phyloP scores from a whole-genome alignment of 2,113 vertebrate genomes.

The Tretioscincus oriximinensis region DNA sequence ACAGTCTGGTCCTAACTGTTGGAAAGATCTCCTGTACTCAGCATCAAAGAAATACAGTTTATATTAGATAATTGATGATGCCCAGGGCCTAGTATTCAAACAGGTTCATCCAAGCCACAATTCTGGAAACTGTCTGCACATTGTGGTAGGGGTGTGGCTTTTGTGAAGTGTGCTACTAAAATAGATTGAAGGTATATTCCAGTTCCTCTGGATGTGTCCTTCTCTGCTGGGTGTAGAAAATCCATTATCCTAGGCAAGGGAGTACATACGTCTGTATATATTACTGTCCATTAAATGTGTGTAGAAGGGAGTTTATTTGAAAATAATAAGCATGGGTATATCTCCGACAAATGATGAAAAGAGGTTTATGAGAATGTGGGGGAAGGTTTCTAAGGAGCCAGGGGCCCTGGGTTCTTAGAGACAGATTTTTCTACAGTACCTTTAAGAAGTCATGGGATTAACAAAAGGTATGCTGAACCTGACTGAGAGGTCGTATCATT shows the following conservation, averaged over 20 bases:
- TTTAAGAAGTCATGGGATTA: neutral
- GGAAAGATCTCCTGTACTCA: constrained; percentile 1
- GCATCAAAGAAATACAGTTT: constrained; percentile 19
- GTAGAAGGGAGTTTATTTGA: constrained; percentile 24
- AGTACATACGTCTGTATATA: neutral
- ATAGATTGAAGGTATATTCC: neutral
- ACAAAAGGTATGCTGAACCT: too few relatives aligned
- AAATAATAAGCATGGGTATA: neutral
- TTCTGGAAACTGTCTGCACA: neutral
- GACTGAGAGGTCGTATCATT: too few relatives aligned
- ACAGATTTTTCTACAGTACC: neutral
- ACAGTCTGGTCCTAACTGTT: constrained; percentile 9
- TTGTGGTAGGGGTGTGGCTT: neutral
- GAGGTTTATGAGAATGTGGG: neutral
- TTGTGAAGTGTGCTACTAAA: neutral
- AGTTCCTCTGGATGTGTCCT: neutral
- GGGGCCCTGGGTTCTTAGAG: neutral
- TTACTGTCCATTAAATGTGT: constrained; percentile 30
- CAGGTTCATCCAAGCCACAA: constrained; percentile 19
- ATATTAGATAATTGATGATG: constrained; percentile 31
- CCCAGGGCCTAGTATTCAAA: constrained; percentile 25
- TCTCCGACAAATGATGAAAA: constrained; percentile 33
- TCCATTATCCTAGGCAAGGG: neutral
- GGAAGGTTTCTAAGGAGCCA: constrained; percentile 5
- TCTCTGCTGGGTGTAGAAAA: neutral